Percentiles rank a stretch among this genome's conserved stretches.
Conservation (phyloP, 2,113 vertebrate genomes). For the Crotalus horridus region DNA sequence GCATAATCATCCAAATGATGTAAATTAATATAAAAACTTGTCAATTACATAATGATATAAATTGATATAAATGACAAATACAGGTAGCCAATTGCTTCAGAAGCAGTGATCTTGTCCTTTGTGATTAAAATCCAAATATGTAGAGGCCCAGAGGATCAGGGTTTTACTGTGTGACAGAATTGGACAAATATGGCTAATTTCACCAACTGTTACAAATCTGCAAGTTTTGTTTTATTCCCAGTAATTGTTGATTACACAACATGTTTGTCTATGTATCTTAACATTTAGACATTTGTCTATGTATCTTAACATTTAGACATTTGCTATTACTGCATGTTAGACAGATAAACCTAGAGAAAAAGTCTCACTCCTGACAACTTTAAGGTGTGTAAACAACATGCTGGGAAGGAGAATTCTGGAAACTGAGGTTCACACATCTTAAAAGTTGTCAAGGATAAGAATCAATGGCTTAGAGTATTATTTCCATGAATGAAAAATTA, state of each 20-base stretch:
- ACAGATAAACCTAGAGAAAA: not conserved
- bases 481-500: not conserved
- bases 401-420: not conserved
- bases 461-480: not conserved
- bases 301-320: not conserved
- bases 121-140: not conserved
- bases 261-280: not conserved
- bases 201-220: not conserved
- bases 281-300: not conserved
- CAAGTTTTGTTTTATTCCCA: not conserved
- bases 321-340: not conserved
- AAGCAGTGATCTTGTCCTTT: not conserved
- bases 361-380: not conserved
- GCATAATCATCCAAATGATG: not conserved
- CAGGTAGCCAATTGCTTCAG: not conserved
- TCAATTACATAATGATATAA: not conserved
- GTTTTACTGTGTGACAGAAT: not conserved
- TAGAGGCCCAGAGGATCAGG: not conserved
- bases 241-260: not conserved
- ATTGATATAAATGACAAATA: not conserved
- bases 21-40: not conserved
- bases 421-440: not conserved
- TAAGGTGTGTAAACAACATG: not conserved
- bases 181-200: not conserved
- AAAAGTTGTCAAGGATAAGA: not conserved